These are phyloP conservation scores for Micrastur ruficollis DNA, from an alignment of 2,797 vertebrate species.

Conservation along the genomic window DNA sequence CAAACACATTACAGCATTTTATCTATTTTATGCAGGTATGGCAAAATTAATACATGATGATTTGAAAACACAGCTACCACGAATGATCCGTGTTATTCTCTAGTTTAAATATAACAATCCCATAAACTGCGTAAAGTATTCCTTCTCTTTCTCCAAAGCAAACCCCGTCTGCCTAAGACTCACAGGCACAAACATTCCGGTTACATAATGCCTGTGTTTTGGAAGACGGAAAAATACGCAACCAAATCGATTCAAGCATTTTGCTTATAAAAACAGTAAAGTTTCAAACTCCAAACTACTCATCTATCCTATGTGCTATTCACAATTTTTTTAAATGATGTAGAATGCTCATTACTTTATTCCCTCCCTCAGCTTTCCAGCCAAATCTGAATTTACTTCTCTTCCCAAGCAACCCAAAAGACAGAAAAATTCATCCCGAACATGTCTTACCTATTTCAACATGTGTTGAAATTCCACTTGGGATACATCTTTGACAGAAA, in stretches of 20 bases:
- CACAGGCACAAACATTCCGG: neutral
- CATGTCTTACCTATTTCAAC: conserved; percentile 77
- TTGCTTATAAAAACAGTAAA: neutral
- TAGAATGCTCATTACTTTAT: neutral
- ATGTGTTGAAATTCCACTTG: conserved; percentile 76
- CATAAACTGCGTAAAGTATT: neutral
- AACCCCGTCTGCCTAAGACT: neutral
- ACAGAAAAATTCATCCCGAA: neutral
- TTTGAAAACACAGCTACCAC: neutral
- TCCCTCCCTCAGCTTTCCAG: neutral
- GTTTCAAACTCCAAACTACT: neutral
- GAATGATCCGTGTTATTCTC: neutral
- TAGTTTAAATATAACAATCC: neutral
- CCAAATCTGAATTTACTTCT: neutral
- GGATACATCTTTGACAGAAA: conserved; percentile 13
- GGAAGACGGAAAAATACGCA: neutral
- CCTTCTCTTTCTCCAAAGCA: neutral
- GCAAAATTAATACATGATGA: neutral
- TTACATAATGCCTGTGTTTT: neutral
- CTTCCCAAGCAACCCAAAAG: neutral
- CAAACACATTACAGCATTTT: neutral
- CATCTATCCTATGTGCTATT: neutral
- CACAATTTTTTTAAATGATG: accelerated
- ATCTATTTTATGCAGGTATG: neutral
- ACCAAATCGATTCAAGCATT: neutral